Evolutionary conservation across 1,140 invertebrate genomes (phyloP).

Genomic region (Scaptomyza pallida): DNA sequence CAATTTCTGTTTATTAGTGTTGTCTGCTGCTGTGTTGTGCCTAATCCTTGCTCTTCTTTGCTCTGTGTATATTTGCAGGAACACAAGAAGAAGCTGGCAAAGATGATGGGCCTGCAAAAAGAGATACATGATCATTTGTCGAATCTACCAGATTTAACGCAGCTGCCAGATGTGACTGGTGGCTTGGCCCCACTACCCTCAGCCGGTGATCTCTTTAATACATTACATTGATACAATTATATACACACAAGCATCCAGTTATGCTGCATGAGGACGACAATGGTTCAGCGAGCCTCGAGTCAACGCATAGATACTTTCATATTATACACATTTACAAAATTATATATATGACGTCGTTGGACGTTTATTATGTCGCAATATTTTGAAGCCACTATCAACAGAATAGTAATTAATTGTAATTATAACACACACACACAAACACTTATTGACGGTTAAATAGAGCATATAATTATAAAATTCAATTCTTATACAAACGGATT

Average conservation of each 20-base stretch:
- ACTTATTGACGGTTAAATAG: constrained; percentile 58
- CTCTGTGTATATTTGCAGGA: constrained; percentile 87
- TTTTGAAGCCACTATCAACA: constrained; percentile 19
- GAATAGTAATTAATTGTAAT: constrained; percentile 43
- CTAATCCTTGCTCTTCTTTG: constrained; percentile 3
- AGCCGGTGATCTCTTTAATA: constrained; percentile 95
- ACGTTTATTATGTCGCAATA: constrained; percentile 8
- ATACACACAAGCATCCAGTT: background rate
- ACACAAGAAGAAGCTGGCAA: constrained; percentile 93
- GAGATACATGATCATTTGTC: constrained; percentile 96
- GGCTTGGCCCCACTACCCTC: constrained; percentile 96
- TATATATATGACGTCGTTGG: constrained; percentile 6
- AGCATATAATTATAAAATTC: constrained; percentile 43
- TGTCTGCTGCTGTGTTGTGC: background rate
- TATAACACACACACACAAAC: background rate
- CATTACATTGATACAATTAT: constrained; percentile 66
- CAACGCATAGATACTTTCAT: constrained; percentile 14
- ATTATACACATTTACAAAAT: constrained; percentile 7
- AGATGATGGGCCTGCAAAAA: constrained; percentile 91
- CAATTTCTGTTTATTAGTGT: background rate
- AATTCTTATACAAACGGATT: too few species aligned
- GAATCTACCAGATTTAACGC: constrained; percentile 95
- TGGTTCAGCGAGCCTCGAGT: constrained; percentile 1
- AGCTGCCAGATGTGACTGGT: constrained; percentile 94
- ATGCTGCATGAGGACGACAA: constrained; percentile 8